Conservation (phyloP, 2,797 vertebrate genomes). For the Decapterus maruadsi region DNA sequence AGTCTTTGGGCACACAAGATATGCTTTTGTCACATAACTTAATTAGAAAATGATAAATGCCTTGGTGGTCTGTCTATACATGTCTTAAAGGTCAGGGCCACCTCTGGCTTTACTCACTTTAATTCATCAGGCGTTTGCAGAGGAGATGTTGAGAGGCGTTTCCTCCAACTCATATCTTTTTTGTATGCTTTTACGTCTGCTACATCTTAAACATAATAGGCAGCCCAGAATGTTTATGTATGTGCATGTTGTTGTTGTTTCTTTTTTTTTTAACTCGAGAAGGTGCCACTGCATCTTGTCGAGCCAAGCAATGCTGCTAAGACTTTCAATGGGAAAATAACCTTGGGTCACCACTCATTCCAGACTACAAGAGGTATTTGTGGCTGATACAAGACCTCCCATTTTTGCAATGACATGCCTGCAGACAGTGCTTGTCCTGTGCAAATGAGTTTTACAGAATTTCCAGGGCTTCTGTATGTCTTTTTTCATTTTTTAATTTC, state of each 20-base stretch:
- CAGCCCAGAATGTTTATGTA: slow-evolving; percentile 11
- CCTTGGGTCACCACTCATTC: slow-evolving; percentile 60
- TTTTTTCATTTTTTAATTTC: slow-evolving; percentile 39
- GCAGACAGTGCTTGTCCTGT: slow-evolving; percentile 51
- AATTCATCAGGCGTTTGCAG: slow-evolving; percentile 55
- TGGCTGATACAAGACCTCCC: slow-evolving; percentile 28
- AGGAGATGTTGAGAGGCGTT: slow-evolving; percentile 25
- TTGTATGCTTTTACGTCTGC: slow-evolving; percentile 28
- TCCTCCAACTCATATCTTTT: slow-evolving; percentile 21
- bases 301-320: slow-evolving; percentile 25
- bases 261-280: neutral
- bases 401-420: slow-evolving; percentile 24
- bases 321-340: slow-evolving; percentile 45
- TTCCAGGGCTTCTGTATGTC: slow-evolving; percentile 4
- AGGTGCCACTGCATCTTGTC: slow-evolving; percentile 10
- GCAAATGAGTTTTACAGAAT: slow-evolving; percentile 56
- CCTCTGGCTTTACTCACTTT: slow-evolving; percentile 53
- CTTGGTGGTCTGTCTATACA: slow-evolving; percentile 52
- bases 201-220: slow-evolving; percentile 19
- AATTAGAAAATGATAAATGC: slow-evolving; percentile 84
- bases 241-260: neutral
- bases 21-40: slow-evolving; percentile 76
- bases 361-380: slow-evolving; percentile 43
- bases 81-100: slow-evolving; percentile 73
- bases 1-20: slow-evolving; percentile 70